Conservation (phyloP, 2,888 invertebrate species). For the Palloptera scutellata region DNA sequence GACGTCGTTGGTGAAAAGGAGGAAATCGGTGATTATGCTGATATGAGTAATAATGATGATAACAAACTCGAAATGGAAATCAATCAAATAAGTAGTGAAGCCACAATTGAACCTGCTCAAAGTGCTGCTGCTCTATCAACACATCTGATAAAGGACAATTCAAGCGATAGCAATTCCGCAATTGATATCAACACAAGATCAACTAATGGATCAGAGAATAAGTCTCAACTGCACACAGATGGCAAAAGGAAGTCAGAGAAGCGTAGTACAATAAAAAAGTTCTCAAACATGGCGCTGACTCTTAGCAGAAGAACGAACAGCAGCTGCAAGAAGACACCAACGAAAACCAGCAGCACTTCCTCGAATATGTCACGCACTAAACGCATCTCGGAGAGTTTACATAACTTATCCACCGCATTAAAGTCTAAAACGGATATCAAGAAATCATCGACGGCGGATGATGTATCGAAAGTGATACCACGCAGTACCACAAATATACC, state of each 20-base stretch:
- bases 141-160: constrained; percentile 2
- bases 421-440: constrained; percentile 31
- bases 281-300: constrained; percentile 15
- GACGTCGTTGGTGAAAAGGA: not conserved
- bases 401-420: constrained; percentile 25
- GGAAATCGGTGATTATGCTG: constrained; percentile 3
- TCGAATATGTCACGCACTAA: constrained; percentile 30
- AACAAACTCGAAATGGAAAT: too few species aligned
- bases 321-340: not conserved
- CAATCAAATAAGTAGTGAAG: too few species aligned
- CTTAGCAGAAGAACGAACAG: constrained; percentile 13
- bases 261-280: constrained; percentile 12
- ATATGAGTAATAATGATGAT: constrained; percentile 1
- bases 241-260: constrained; percentile 25
- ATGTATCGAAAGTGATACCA: not conserved
- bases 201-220: constrained; percentile 11
- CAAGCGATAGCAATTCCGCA: not conserved
- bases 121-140: too few species aligned
- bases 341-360: constrained; percentile 7
- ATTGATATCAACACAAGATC: not conserved
- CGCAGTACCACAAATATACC: constrained; percentile 36
- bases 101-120: too few species aligned
- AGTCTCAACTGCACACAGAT: not conserved
- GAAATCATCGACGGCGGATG: not conserved
- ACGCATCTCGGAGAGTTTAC: constrained; percentile 34